Percentiles rank a stretch among this genome's conserved stretches.
phyloP scores from a whole-genome alignment of 2,888 invertebrate species.

The Phengaris arion region DNA sequence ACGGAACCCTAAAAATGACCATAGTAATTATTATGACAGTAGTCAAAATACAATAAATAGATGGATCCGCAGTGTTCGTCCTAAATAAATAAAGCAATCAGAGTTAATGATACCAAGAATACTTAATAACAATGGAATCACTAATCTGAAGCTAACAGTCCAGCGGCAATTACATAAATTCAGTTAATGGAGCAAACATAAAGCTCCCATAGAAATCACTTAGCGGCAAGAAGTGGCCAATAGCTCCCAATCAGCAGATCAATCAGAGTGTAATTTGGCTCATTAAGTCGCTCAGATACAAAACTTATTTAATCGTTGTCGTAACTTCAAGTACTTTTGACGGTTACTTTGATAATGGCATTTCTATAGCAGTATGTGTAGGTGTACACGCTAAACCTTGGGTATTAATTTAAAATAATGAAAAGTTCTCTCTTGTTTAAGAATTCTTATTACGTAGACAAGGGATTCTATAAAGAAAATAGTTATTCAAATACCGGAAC shows the following conservation, averaged over 20 bases:
- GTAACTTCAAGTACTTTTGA: not conserved
- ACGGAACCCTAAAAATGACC: too few relatives aligned
- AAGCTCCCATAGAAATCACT: conserved; percentile 30
- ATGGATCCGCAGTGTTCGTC: not conserved
- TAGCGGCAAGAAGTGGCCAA: conserved; percentile 32
- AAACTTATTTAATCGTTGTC: not conserved
- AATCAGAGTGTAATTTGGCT: conserved; percentile 35
- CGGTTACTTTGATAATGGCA: too few relatives aligned
- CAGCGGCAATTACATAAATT: conserved; percentile 29
- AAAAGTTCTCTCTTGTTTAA: conserved; percentile 2
- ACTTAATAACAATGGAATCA: conserved; percentile 14
- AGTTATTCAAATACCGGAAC: conserved; percentile 15
- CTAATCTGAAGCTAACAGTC: conserved; percentile 26
- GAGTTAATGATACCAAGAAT: conserved; percentile 9
- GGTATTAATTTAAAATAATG: not conserved
- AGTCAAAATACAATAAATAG: not conserved
- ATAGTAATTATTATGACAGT: too few relatives aligned
- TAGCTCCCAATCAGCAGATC: conserved; percentile 35
- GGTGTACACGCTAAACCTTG: not conserved
- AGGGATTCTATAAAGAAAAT: conserved; percentile 7
- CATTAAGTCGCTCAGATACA: conserved; percentile 30
- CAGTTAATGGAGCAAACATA: conserved; percentile 30
- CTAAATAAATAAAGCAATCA: conserved; percentile 18
- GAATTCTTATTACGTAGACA: conserved; percentile 12
- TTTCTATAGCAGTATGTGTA: not conserved